Evolutionary conservation across 2,888 invertebrate genomes (phyloP).

Genomic region (Sphaerophoria taeniata): DNA sequence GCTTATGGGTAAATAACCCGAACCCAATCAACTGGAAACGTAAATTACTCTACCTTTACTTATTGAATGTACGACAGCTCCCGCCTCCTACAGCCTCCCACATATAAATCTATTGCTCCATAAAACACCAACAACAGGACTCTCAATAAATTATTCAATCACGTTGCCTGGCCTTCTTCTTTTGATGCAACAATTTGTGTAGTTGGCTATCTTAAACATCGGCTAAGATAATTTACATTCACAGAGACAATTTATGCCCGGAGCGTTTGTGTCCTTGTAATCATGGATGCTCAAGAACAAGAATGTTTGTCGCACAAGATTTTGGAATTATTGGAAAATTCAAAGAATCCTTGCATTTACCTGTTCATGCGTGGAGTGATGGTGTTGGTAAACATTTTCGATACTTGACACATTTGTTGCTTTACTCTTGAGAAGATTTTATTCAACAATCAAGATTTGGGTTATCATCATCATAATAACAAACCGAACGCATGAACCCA

Average conservation of each 20-base stretch:
- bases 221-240: constrained; percentile 46
- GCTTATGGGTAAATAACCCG: constrained; percentile 32
- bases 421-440: constrained; percentile 5
- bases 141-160: constrained; percentile 38
- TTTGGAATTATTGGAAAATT: constrained; percentile 4
- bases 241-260: constrained; percentile 9
- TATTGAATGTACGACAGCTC: neutral
- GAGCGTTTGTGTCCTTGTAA: neutral
- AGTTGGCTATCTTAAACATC: constrained; percentile 54
- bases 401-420: neutral
- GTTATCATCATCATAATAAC: constrained; percentile 1
- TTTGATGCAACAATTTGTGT: constrained; percentile 45
- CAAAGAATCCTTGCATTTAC: neutral
- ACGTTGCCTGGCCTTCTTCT: constrained; percentile 1
- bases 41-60: constrained; percentile 14
- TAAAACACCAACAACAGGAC: neutral
- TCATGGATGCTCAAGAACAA: neutral
- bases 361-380: neutral
- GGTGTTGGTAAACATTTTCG: neutral
- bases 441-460: constrained; percentile 20
- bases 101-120: neutral
- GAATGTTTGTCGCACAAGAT: neutral
- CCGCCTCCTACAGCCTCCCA: neutral
- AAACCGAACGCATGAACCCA: neutral
- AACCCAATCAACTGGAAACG: constrained; percentile 27